These are phyloP conservation scores for Gastracanthus pulcherrimus DNA, from an alignment of 2,888 invertebrate species.

Conservation along the genomic window DNA sequence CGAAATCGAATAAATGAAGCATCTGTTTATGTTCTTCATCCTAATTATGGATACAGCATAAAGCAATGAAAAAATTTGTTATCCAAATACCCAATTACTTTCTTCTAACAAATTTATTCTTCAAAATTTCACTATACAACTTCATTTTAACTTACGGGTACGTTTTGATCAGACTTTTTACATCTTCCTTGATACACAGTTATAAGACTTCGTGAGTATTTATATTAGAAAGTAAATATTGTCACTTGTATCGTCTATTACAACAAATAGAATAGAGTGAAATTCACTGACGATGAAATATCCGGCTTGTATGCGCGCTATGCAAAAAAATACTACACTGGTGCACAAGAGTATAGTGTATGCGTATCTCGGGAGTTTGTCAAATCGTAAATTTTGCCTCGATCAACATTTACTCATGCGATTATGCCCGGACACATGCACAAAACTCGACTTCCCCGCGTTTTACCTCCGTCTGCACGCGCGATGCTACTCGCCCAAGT, in stretches of 20 bases:
- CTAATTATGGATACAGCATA: too few species aligned
- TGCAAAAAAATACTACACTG: background rate
- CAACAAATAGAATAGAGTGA: background rate
- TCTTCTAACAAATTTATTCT: too few species aligned
- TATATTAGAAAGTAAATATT: background rate
- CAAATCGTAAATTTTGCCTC: slow-evolving; percentile 45
- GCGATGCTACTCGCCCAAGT: too few species aligned
- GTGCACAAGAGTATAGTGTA: background rate
- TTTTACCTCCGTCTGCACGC: background rate
- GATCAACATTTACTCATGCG: slow-evolving; percentile 45
- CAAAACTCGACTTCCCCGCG: background rate
- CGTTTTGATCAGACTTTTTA: too few species aligned
- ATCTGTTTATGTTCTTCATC: too few species aligned
- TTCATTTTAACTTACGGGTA: too few species aligned
- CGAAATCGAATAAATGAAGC: too few species aligned
- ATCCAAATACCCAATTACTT: too few species aligned
- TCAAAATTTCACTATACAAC: too few species aligned
- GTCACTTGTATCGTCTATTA: background rate
- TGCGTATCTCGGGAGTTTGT: slow-evolving; percentile 1
- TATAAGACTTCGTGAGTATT: background rate
- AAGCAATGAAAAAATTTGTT: too few species aligned
- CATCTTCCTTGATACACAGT: too few species aligned
- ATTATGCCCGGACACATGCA: slow-evolving; percentile 36
- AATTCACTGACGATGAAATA: background rate
- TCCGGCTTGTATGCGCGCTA: background rate